Base-by-base conservation (phyloP, 2,888 invertebrate genomes). In the Eudemis profundana region DNA sequence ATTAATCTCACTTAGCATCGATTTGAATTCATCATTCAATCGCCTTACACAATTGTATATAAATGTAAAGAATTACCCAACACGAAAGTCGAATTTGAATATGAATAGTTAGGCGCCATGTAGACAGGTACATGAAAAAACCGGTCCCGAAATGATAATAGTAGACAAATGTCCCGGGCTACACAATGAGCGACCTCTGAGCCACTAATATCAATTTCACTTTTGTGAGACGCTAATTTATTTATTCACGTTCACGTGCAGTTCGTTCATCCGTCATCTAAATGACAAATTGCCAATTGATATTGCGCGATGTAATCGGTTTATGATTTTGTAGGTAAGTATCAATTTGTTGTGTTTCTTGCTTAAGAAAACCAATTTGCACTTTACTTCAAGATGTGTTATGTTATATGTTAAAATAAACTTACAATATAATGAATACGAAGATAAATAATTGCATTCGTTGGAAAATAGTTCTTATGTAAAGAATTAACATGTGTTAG, bases 71-170 rank as follows among this genome's bases (percentile, higher is more conserved):
- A 89, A 88, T 89, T 89, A 89, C 87, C 85, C 84, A 87, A 89
- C 87, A 85, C 81, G 81, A 87, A 83, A 84, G 81, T 81, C 77
- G 77, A 80, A 91, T 92, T 92, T 90, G 85, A 90, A 92, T 92
- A 90, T 87, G 89, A 92, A 91, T 91, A 85, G 89, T 78, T 84
- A 87, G 84, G 90, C 91, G 91, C 92, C 90, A 90, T 84, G 86
- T 87, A 88, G 87, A 85, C 89, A 90, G 89, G 85, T 87, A 89
- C 86, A 86, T 85, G 87, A 87, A 89, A 87, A 90, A 90, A 89
- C 91, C 87, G 90, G 90, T 53, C 84, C 84, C 86, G 79, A 85
- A 83, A 88, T 87, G 86, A 83, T 83, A 83, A 89, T 86, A 78
- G 83, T 83, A 89, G 90, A 90, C 87, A 87, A 90, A 89, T 90